A percentile compares a stretch with the other conserved stretches of the same genome.
Conservation (phyloP, 2,888 invertebrate species). For the Macropis europaea region DNA sequence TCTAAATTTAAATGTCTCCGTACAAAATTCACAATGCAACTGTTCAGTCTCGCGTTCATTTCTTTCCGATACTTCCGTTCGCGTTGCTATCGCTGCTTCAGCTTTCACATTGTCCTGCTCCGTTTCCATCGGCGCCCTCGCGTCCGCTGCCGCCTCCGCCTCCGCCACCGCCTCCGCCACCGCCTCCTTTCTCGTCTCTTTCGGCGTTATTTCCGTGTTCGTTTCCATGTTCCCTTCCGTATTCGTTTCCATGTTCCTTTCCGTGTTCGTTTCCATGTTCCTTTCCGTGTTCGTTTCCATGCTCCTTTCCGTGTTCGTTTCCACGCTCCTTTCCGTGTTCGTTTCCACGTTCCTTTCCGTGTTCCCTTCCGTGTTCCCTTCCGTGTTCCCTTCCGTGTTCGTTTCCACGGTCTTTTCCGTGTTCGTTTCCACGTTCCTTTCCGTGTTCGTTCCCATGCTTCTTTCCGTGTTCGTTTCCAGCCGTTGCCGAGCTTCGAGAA, state of each 20-base stretch:
- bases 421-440: background rate
- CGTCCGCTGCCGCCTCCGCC: background rate
- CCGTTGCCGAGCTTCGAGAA: background rate
- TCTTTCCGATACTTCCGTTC: background rate
- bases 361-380: background rate
- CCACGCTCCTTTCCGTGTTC: background rate
- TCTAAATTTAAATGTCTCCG: slow-evolving; percentile 19
- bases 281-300: background rate
- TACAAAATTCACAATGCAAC: slow-evolving; percentile 41
- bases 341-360: background rate
- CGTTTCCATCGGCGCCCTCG: too few relatives aligned
- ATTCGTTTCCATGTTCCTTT: background rate
- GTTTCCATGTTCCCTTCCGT: too few relatives aligned
- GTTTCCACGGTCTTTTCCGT: background rate
- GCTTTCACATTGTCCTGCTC: background rate
- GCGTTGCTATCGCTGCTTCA: background rate
- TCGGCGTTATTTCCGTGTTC: background rate
- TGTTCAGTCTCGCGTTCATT: background rate
- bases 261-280: background rate
- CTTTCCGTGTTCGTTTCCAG: background rate
- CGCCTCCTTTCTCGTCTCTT: too few relatives aligned
- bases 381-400: background rate
- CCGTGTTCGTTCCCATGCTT: background rate
- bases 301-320: background rate
- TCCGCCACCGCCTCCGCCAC: background rate